These are phyloP conservation scores for Saccopteryx bilineata DNA, from an alignment of 2,113 vertebrate species.

Conservation along the genomic window DNA sequence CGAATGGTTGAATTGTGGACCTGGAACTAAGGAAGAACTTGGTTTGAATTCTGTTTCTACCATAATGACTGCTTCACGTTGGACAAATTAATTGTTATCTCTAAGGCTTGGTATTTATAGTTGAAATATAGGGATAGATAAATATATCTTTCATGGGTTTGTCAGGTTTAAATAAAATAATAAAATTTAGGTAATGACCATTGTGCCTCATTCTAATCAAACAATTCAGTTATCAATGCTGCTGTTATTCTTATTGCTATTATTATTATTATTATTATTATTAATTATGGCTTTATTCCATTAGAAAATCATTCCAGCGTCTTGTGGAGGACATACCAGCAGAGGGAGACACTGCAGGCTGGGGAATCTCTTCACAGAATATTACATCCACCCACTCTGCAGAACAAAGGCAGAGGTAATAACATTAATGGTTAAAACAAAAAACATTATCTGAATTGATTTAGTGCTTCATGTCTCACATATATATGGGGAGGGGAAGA, in stretches of 20 bases:
- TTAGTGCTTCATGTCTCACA: neutral
- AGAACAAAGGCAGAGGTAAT: neutral
- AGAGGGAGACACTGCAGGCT: neutral
- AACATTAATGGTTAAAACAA: neutral
- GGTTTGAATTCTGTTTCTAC: neutral
- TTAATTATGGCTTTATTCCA: neutral
- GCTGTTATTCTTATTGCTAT: neutral
- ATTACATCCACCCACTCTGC: rapidly evolving
- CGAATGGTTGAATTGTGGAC: neutral
- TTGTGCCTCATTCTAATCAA: neutral
- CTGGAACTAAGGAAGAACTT: neutral
- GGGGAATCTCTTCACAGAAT: neutral
- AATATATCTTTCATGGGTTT: neutral
- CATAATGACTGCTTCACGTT: neutral
- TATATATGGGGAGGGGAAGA: neutral
- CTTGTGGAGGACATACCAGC: neutral
- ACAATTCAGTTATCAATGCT: neutral
- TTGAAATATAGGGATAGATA: neutral
- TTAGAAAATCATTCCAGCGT: neutral
- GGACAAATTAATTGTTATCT: neutral
- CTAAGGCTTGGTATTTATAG: neutral
- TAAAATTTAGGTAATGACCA: neutral
- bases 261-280: neutral
- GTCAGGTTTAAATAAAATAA: slow-evolving; percentile 11
- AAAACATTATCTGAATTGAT: neutral